Evolutionary conservation across 2,797 vertebrate species (phyloP).

Genomic region (Hyperoplus immaculatus): DNA sequence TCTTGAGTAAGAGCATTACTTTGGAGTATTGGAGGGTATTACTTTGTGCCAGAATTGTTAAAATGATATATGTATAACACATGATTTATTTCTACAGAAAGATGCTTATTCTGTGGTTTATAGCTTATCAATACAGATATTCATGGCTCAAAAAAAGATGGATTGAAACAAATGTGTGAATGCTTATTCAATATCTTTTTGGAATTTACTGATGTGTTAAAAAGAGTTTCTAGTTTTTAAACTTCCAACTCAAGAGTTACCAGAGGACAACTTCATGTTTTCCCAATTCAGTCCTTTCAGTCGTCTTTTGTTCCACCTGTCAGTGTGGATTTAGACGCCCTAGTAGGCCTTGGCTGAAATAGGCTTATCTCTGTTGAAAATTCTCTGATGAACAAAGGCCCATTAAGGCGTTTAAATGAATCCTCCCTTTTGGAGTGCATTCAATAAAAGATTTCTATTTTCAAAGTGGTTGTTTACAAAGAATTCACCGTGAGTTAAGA

Average conservation of each 20-base stretch:
- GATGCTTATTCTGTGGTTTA: background rate
- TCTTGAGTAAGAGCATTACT: background rate
- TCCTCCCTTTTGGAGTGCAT: constrained; percentile 63
- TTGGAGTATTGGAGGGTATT: too few species aligned
- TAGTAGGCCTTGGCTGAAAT: constrained; percentile 83
- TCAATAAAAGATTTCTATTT: constrained; percentile 60
- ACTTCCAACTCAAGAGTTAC: constrained; percentile 51
- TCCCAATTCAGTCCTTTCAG: constrained; percentile 66
- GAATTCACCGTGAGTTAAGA: constrained; percentile 27
- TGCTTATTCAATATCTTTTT: background rate
- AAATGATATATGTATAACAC: background rate
- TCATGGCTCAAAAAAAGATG: background rate
- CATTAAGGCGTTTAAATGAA: constrained; percentile 83
- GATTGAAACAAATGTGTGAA: background rate
- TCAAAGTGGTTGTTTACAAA: constrained; percentile 45
- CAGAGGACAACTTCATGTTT: constrained; percentile 73
- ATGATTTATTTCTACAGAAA: background rate
- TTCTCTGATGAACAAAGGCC: constrained; percentile 84
- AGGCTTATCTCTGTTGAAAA: constrained; percentile 85
- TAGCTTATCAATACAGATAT: background rate
- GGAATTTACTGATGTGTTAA: background rate
- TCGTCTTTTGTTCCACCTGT: constrained; percentile 87
- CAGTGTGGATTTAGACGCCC: constrained; percentile 85
- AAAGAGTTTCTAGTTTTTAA: constrained; percentile 2
- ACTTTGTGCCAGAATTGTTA: background rate